Base-by-base conservation (phyloP, 2,888 invertebrate genomes). In the Monochamus alternatus region DNA sequence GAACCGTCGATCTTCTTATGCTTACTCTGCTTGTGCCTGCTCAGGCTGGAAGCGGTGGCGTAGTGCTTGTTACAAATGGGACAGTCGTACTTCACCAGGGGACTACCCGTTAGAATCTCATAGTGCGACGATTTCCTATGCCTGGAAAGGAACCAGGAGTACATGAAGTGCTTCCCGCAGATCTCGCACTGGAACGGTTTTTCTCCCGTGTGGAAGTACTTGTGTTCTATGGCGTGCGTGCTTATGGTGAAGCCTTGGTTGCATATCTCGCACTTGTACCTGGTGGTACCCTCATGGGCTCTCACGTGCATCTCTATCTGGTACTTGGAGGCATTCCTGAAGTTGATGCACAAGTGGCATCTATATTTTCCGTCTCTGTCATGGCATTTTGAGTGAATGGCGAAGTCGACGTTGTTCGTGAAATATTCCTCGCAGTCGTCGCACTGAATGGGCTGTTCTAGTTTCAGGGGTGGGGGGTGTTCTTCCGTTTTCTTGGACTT, bases 121-220 rank as follows among this genome's bases (percentile, higher is more conserved):
- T 91, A 91, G 73, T 92, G 92, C 0, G 90, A 88, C 0, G 89
- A 86, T 65, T 89, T 89, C 2, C 89, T 87, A 79, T 92, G 92
- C 0, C 90, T 88, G 4, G 90, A 89, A 14, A 92, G 83, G 78
- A 91, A 91, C 83, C 92, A 91, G 0, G 88, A 87, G 76, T 87
- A 88, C 85, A 90, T 91, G 74, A 91, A 91, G 51, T 90, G 90
- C 77, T 91, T 91, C 55, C 91, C 91, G 66, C 83, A 82, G 12
- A 82, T 83, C 75, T 83, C 83, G 59, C 83, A 82, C 32, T 80
- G 82, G 66, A 82, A 84, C 0, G 82, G 82, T 58, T 83, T 84
- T 74, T 91, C 91, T 0, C 91, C 91, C 0, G 90, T 91, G 74
- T 92, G 92, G 75, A 86, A 87, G 75, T 87, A 86, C 79, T 88